Base-by-base conservation (phyloP, 1,140 invertebrate species). In the Aphaenogaster ashmeadi region DNA sequence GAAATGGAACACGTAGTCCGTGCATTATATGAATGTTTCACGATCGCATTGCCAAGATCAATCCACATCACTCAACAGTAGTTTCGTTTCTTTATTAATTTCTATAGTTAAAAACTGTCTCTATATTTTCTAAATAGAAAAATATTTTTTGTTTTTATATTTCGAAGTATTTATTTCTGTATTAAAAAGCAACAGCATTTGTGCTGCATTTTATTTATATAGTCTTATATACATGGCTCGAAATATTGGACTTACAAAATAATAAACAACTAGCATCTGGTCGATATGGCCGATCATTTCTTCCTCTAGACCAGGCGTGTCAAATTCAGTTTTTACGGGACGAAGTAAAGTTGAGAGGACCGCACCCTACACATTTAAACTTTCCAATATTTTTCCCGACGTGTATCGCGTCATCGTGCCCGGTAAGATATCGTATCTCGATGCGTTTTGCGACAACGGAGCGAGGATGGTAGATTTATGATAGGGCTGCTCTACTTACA, bases 261-360 rank as follows among this genome's bases (percentile, higher is more conserved):
- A 67, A 67, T 79, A 79, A 79, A 79, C 18, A 66, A 52, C 33
- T 52, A 38, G 44, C 77, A 79, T 67, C 77, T 79, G 77, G 58
- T 15, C 52, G 72, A 75, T 79, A 79, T 50, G 41, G 77, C 27
- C 41, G 15, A 38, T 27, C 50, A 77, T 33, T 79, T 44, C 44
- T 79, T 79, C 21, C 27, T 38, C 5, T 52, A 47, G n/a, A 38
- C 44, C 27, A 79, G 44, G 21, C 60, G 60, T 67, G 18, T 79
- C 60, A 79, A 79, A 67, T 79, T 79, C 18, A 79, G 11, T 21
- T 79, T 50, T 79, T 79, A 79, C 77, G 44, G 41, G 11, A 50
- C 77, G 44, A 38, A 27, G 38, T 58, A 77, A 77, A 67, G 62
- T 79, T 13, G 27, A 77, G 21, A 77, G 54, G n/a, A 33, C 52